Evolutionary conservation across 2,113 vertebrate species (phyloP).

Genomic region (Hypocryptadius cinnamomeus): DNA sequence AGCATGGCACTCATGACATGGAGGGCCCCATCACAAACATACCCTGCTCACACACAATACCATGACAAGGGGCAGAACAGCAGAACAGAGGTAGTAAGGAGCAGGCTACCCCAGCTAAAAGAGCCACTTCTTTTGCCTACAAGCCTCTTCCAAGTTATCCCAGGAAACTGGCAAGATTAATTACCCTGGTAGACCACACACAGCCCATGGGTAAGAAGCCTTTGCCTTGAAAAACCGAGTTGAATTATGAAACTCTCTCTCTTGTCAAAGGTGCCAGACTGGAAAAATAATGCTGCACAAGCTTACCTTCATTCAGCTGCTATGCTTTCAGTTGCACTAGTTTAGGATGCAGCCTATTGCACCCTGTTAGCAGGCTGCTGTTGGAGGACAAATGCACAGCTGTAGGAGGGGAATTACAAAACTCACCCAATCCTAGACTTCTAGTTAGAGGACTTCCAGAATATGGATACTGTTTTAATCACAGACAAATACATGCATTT

Average conservation of each 20-base stretch:
- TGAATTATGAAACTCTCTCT: neutral
- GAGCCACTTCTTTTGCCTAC: neutral
- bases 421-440: neutral
- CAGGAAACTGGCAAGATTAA: neutral
- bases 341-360: neutral
- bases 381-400: neutral
- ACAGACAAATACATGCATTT: neutral
- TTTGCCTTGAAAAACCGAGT: neutral
- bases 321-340: neutral
- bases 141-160: neutral
- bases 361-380: neutral
- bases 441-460: neutral
- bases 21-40: neutral
- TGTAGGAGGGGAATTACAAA: neutral
- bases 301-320: neutral
- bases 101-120: neutral
- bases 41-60: neutral
- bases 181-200: conserved; percentile 28
- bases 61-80: neutral
- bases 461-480: neutral
- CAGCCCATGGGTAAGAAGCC: neutral
- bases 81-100: neutral
- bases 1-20: neutral
- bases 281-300: neutral
- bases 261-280: neutral